Percentiles rank a stretch among this genome's conserved stretches.
Conservation (phyloP, 1,140 invertebrate genomes). For the Thaumatotibia leucotreta region DNA sequence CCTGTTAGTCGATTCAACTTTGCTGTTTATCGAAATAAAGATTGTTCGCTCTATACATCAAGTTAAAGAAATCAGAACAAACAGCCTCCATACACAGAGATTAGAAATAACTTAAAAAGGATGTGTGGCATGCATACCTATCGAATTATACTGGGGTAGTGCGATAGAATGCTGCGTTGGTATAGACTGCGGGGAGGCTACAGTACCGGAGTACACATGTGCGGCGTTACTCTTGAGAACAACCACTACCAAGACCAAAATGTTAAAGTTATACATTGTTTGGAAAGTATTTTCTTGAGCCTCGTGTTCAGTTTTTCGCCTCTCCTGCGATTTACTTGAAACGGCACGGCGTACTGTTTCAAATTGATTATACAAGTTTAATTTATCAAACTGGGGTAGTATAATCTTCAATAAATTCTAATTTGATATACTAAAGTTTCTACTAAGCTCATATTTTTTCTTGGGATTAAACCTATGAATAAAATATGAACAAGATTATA, state of each 20-base stretch:
- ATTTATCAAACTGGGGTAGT: too few relatives aligned
- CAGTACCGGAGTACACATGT: conserved; percentile 4
- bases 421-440: too few relatives aligned
- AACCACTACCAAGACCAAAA: conserved; percentile 69
- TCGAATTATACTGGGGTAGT: conserved; percentile 38
- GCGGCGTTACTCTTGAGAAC: conserved; percentile 63
- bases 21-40: conserved; percentile 37
- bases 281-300: conserved; percentile 59
- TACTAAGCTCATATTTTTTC: too few relatives aligned
- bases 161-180: conserved; percentile 53
- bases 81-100: conserved; percentile 24
- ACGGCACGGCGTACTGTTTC: too few relatives aligned
- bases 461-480: too few relatives aligned
- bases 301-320: conserved; percentile 50
- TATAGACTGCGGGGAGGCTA: conserved; percentile 51
- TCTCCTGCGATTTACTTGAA: conserved; percentile 66
- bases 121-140: conserved; percentile 41
- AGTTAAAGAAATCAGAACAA: conserved; percentile 13
- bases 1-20: conserved; percentile 25
- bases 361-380: too few relatives aligned
- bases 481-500: conserved; percentile 38
- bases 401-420: too few relatives aligned
- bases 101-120: conserved; percentile 26
- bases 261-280: conserved; percentile 53
- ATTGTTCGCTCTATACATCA: conserved; percentile 27